Evolutionary conservation across 2,113 vertebrate species (phyloP).

Genomic region (Glaucidium brasilianum): DNA sequence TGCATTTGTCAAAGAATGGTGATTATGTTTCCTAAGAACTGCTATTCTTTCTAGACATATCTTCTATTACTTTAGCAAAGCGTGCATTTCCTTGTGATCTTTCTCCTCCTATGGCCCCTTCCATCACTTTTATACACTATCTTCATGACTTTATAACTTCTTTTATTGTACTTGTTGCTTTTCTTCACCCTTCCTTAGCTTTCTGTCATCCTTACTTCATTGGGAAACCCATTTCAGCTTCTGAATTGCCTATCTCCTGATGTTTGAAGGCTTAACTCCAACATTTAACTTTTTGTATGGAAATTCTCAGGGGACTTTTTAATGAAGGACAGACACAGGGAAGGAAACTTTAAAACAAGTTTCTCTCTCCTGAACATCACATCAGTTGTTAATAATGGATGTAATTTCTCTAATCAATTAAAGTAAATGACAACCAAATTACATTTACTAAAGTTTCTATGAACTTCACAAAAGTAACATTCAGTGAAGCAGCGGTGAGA

Average conservation of each 20-base stretch:
- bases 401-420: background rate
- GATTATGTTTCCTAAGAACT: background rate
- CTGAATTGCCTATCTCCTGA: background rate
- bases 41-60: background rate
- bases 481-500: background rate
- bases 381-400: background rate
- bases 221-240: background rate
- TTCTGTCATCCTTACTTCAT: background rate
- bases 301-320: background rate
- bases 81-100: background rate
- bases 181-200: background rate
- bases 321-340: background rate
- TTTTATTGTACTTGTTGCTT: background rate
- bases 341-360: background rate
- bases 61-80: background rate
- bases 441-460: background rate
- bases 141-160: background rate
- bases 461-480: background rate
- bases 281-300: background rate
- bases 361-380: background rate
- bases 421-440: background rate
- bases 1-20: background rate
- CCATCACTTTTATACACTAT: background rate
- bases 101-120: background rate
- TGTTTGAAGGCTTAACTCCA: background rate